Evolutionary conservation across 2,113 vertebrate species (phyloP), one percentile per base, ranked within the genome.

Genomic region (Tachysurus vachellii): DNA sequence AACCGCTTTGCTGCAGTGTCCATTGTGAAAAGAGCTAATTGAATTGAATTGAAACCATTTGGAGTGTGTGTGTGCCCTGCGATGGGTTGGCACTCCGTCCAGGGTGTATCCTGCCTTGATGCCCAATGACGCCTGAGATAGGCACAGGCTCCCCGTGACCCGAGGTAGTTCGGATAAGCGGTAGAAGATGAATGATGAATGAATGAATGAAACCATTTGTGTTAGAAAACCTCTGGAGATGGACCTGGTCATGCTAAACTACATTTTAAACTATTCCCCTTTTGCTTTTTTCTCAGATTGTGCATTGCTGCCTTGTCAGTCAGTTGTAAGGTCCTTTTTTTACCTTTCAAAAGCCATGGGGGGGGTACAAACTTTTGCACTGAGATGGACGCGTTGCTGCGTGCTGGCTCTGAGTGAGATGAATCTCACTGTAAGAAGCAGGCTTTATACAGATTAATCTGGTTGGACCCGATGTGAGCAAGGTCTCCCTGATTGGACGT

Each of bases 401-500:
- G 56, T 42, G 19, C 21, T 82, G 71, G 61, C 9, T 0, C 28
- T 21, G 28, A 79, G 81, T 7, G 19, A 62, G 73, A 88, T 86
- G n/a, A 80, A 88, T 68, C 50, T 75, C 56, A 80, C 84, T 64
- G 73, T 66, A 59, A 47, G 79, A 80, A 14, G 54, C 21, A 61
- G n/a, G 17, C 84, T 28, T 59, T 79, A n/a, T n/a, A 91, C 64
- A 84, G 66, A 94, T 94, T 92, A 93, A 90, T 92, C 70, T 50
- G 82, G 85, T 86, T 85, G 91, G 90, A 92, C 36, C 31, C 90
- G 93, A 92, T 92, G 91, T 80, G 70, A 85, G 79, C 94, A 93
- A 94, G 92, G 93, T 94, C 91, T 89, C 89, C 71, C 82, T 92
- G 94, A 95, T 93, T 94, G 92, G 91, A 93, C 86, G 75, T 91